Conservation (phyloP, 1,140 invertebrate genomes). For the Solen grandis region DNA sequence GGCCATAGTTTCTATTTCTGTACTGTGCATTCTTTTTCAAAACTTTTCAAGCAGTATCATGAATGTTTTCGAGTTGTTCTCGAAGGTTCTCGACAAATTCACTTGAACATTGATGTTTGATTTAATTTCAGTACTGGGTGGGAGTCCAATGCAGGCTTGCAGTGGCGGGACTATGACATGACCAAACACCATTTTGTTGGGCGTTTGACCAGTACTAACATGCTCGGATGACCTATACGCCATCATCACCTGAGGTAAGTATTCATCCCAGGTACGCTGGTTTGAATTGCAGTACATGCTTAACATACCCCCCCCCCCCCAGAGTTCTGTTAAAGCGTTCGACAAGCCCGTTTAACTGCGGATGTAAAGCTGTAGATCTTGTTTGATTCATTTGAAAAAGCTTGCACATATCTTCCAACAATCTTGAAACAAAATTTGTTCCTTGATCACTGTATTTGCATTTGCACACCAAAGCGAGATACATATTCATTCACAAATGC, state of each 20-base stretch:
- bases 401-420: slow-evolving; percentile 53
- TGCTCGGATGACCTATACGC: slow-evolving; percentile 62
- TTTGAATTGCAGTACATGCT: slow-evolving; percentile 28
- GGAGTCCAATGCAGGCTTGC: slow-evolving; percentile 10
- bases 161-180: slow-evolving; percentile 49
- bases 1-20: slow-evolving; percentile 40
- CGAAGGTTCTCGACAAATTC: slow-evolving; percentile 38
- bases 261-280: slow-evolving; percentile 59
- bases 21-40: slow-evolving; percentile 50
- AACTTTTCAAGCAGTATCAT: slow-evolving; percentile 33
- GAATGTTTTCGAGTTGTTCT: neutral
- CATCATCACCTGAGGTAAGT: slow-evolving; percentile 61
- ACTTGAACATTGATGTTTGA: neutral
- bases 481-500: slow-evolving; percentile 55
- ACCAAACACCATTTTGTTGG: slow-evolving; percentile 60
- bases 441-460: slow-evolving; percentile 57
- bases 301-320: neutral
- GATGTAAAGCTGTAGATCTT: slow-evolving; percentile 65
- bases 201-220: slow-evolving; percentile 51
- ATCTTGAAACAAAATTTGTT: slow-evolving; percentile 52
- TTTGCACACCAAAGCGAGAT: slow-evolving; percentile 55
- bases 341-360: slow-evolving; percentile 71
- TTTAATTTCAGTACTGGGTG: neutral
- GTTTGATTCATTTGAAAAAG: slow-evolving; percentile 59
- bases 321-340: slow-evolving; percentile 65